Evolutionary conservation across 2,888 invertebrate genomes (phyloP).

Genomic region (Eupithecia vulgata): DNA sequence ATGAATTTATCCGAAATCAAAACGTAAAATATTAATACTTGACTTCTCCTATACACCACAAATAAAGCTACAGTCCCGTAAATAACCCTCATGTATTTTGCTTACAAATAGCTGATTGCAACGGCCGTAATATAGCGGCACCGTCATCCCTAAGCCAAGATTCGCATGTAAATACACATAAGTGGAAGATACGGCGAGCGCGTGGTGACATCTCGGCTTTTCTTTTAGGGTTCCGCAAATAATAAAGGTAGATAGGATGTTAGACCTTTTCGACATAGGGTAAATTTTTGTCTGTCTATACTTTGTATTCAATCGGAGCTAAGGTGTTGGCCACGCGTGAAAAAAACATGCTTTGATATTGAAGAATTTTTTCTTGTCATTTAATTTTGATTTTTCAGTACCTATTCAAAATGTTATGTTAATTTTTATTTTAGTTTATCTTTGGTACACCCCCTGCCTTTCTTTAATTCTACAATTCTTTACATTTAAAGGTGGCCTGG

Average conservation of each 20-base stretch:
- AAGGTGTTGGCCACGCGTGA: too few species aligned
- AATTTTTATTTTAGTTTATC: too few species aligned
- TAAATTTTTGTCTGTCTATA: background rate
- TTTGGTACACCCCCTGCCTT: too few species aligned
- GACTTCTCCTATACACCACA: background rate
- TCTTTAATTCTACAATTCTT: too few species aligned
- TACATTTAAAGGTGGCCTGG: too few species aligned
- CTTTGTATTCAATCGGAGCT: too few species aligned
- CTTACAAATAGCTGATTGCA: constrained; percentile 18
- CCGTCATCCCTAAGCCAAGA: constrained; percentile 28
- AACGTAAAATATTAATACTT: background rate
- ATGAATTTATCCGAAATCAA: background rate
- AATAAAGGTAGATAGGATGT: background rate
- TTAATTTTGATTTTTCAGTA: too few species aligned
- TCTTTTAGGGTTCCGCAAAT: constrained; percentile 11
- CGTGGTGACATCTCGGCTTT: constrained; percentile 28
- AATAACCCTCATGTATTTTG: constrained; percentile 3
- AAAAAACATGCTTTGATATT: too few species aligned
- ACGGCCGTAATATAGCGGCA: constrained; percentile 20
- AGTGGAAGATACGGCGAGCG: constrained; percentile 28
- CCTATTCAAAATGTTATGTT: too few species aligned
- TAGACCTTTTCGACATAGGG: background rate
- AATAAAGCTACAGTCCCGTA: background rate
- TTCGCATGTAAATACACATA: constrained; percentile 34
- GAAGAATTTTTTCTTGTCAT: too few species aligned